Evolutionary conservation across 1,140 invertebrate genomes (phyloP).

Genomic region (Drosophila leontia): DNA sequence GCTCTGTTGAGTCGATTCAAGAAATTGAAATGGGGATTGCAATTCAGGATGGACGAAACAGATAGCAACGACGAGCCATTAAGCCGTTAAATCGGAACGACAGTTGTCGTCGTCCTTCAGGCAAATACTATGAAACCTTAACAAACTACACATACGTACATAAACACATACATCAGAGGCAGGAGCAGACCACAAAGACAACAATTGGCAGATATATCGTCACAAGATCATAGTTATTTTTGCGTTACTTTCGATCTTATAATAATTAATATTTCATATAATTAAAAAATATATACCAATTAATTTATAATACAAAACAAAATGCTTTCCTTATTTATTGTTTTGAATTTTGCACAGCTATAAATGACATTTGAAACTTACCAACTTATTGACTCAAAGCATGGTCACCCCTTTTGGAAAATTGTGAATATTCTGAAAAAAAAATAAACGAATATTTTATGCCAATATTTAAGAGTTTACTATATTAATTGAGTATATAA

Average conservation of each 20-base stretch:
- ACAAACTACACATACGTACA: background rate
- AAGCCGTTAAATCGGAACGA: constrained; percentile 37
- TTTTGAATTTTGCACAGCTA: too few relatives aligned
- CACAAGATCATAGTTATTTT: background rate
- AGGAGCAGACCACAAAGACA: background rate
- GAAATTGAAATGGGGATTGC: constrained; percentile 24
- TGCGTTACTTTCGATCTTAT: too few relatives aligned
- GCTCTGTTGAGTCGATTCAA: constrained; percentile 23
- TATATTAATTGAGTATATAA: too few relatives aligned
- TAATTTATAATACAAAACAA: too few relatives aligned
- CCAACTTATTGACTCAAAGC: constrained; percentile 3
- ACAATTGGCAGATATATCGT: too few relatives aligned
- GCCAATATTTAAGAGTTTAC: too few relatives aligned
- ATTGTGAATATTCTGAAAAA: constrained; percentile 8
- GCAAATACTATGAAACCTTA: constrained; percentile 4
- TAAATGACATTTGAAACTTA: background rate
- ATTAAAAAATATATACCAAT: too few relatives aligned
- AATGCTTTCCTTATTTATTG: too few relatives aligned
- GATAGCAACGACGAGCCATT: constrained; percentile 9
- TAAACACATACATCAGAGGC: too few relatives aligned
- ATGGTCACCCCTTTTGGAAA: background rate
- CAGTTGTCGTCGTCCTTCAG: constrained; percentile 15
- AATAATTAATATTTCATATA: background rate
- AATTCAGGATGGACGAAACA: constrained; percentile 12
- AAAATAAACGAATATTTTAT: too few relatives aligned